These are phyloP conservation scores for Heliconius ismenius DNA, from an alignment of 2,888 invertebrate species.

Conservation along the genomic window DNA sequence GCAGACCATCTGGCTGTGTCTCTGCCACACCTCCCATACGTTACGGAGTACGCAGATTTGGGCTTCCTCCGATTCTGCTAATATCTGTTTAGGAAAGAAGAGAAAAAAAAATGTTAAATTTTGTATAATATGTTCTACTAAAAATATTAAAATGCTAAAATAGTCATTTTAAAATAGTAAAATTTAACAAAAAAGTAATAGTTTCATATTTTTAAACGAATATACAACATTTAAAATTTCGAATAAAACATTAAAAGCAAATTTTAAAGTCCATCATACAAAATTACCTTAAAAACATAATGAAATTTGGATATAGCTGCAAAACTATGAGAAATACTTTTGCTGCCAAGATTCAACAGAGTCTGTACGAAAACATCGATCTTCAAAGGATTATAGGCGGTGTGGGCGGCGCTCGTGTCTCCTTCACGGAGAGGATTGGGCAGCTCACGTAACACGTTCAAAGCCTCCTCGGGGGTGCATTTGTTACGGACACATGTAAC, in stretches of 20 bases:
- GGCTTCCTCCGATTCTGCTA: conserved; percentile 96
- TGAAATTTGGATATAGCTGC: conserved; percentile 99
- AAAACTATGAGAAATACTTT: conserved; percentile 98
- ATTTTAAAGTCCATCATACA: neutral
- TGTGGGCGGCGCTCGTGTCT: conserved; percentile 83
- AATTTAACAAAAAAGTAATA: no score
- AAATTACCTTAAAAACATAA: conserved; percentile 90
- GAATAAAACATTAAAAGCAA: no score
- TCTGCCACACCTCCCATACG: conserved; percentile 96
- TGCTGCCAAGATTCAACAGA: conserved; percentile 94
- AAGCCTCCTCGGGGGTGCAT: conserved; percentile 93
- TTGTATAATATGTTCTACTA: no score
- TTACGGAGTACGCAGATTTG: conserved; percentile 96
- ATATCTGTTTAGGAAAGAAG: conserved; percentile 78
- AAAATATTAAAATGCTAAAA: no score
- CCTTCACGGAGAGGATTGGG: conserved; percentile 91
- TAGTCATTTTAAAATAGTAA: no score
- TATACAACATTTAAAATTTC: no score
- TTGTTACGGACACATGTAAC: conserved; percentile 94
- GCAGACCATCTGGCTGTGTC: conserved; percentile 98
- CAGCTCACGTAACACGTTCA: conserved; percentile 92
- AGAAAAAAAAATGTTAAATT: neutral
- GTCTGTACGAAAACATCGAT: conserved; percentile 99
- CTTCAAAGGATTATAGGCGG: conserved; percentile 93
- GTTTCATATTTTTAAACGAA: no score